These are phyloP conservation scores for Tortricodes alternella DNA, from an alignment of 2,888 invertebrate genomes.

Conservation along the genomic window DNA sequence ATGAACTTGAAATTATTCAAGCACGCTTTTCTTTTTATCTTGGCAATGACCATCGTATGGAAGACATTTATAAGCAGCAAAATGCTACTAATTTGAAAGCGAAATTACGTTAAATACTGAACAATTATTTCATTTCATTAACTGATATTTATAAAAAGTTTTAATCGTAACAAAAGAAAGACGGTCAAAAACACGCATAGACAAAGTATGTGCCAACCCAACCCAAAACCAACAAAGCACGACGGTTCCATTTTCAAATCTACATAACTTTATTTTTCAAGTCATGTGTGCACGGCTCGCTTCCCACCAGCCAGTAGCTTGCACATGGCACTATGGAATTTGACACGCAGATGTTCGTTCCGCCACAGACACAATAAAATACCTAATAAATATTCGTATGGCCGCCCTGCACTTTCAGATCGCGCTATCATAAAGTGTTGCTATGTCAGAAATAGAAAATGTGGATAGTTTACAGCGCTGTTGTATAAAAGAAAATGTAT, in stretches of 20 bases:
- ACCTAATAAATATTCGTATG: constrained; percentile 72
- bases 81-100: background rate
- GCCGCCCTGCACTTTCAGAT: constrained; percentile 47
- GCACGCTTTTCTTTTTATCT: background rate
- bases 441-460: constrained; percentile 23
- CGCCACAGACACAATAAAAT: constrained; percentile 69
- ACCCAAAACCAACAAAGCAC: constrained; percentile 32
- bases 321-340: constrained; percentile 80
- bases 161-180: constrained; percentile 16
- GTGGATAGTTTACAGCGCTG: constrained; percentile 1
- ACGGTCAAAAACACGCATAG: constrained; percentile 14
- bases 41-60: no score
- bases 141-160: background rate
- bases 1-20: constrained; percentile 1
- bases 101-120: background rate
- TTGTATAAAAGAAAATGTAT: background rate
- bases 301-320: constrained; percentile 72
- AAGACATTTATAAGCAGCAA: background rate
- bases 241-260: constrained; percentile 50
- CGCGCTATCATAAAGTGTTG: constrained; percentile 15
- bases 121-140: background rate
- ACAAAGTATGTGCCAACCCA: constrained; percentile 21
- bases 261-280: constrained; percentile 52
- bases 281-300: constrained; percentile 69
- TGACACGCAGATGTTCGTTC: constrained; percentile 81